Percentiles rank a stretch among this genome's conserved stretches.
phyloP scores from a whole-genome alignment of 2,888 invertebrate species.

The Lamellibrachia columna region DNA sequence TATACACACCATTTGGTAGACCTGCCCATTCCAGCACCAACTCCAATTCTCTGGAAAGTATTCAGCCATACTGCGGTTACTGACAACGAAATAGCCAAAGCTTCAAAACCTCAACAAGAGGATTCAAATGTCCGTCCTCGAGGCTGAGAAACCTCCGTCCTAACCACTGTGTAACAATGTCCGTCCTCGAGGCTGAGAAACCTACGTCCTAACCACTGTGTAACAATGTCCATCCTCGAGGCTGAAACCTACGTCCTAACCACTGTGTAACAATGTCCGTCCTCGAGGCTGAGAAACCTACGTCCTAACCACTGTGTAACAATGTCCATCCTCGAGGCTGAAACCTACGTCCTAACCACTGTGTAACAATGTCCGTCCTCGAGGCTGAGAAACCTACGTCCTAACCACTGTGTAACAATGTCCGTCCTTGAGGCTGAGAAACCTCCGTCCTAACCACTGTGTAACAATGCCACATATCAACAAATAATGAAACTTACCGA shows the following conservation, averaged over 20 bases:
- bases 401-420: background rate
- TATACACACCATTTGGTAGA: too few relatives aligned
- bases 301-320: background rate
- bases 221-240: too few relatives aligned
- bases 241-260: too few relatives aligned
- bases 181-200: too few relatives aligned
- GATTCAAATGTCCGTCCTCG: background rate
- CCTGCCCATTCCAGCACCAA: too few relatives aligned
- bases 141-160: background rate
- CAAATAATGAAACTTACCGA: slow-evolving; percentile 52
- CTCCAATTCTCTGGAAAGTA: background rate
- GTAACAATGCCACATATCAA: background rate
- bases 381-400: background rate
- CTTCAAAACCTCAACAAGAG: background rate
- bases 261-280: background rate
- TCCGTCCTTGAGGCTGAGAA: too few relatives aligned
- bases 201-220: background rate
- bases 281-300: background rate
- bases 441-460: background rate
- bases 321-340: too few relatives aligned
- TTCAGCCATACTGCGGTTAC: background rate
- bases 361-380: background rate
- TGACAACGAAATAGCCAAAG: background rate
- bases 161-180: background rate
- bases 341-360: too few relatives aligned